Evolutionary conservation across 2,797 vertebrate genomes (phyloP).

Genomic region (Micromesistius poutassou): DNA sequence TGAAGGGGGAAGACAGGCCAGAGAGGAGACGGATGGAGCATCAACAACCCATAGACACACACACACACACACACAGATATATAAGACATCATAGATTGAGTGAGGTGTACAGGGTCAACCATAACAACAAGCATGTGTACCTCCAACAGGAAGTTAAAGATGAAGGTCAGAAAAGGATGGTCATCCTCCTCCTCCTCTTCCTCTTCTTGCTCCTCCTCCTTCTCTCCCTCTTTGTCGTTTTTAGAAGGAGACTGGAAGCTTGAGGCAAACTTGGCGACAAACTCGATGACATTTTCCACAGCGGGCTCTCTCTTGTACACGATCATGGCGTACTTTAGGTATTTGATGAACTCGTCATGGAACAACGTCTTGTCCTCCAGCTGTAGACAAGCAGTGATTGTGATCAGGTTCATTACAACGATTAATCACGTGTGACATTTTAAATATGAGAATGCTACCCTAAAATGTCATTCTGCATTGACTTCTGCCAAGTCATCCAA

Average conservation of each 20-base stretch:
- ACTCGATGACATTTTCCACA: slow-evolving; percentile 88
- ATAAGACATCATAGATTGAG: not conserved
- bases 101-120: not conserved
- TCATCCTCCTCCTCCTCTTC: slow-evolving; percentile 63
- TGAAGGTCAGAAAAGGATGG: slow-evolving; percentile 80
- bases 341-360: slow-evolving; percentile 85
- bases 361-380: slow-evolving; percentile 78
- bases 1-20: not conserved
- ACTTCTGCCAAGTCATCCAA: not conserved
- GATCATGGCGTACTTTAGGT: slow-evolving; percentile 87
- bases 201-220: slow-evolving; percentile 42
- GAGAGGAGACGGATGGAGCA: not conserved
- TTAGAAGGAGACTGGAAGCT: slow-evolving; percentile 76
- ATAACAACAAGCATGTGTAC: slow-evolving; percentile 59
- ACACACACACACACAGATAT: not conserved
- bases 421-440: not conserved
- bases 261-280: slow-evolving; percentile 84
- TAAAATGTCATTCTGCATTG: too few relatives aligned
- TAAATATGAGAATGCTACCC: not conserved
- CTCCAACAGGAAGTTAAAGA: slow-evolving; percentile 90
- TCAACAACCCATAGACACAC: not conserved
- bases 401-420: not conserved
- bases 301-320: slow-evolving; percentile 87
- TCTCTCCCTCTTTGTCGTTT: slow-evolving; percentile 19
- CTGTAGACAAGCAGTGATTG: not conserved